These are phyloP conservation scores for Cryptoblepharus egeriae DNA, from an alignment of 2,797 vertebrate species.

Conservation along the genomic window DNA sequence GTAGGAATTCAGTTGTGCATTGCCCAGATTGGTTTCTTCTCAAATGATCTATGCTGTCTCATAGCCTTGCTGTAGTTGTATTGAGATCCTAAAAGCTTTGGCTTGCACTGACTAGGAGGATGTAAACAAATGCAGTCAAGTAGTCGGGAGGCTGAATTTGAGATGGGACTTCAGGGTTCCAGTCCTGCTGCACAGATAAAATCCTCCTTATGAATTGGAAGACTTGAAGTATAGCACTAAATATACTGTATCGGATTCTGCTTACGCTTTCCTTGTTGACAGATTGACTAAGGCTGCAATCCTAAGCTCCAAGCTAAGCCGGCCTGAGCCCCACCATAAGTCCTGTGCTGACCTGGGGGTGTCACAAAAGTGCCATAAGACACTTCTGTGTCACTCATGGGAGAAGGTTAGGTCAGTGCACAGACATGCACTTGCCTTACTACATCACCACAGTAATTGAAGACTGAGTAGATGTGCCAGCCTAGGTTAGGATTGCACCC, in stretches of 20 bases:
- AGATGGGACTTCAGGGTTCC: neutral
- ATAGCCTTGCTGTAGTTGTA: neutral
- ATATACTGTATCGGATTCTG: slow-evolving; percentile 22
- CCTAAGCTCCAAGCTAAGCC: too few species aligned
- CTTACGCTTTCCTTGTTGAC: slow-evolving; percentile 7
- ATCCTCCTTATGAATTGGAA: slow-evolving; percentile 12
- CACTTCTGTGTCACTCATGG: too few species aligned
- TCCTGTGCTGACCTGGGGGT: too few species aligned
- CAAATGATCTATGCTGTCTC: neutral
- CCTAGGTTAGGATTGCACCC: too few species aligned
- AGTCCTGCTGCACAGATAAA: slow-evolving; percentile 10
- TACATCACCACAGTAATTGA: too few species aligned
- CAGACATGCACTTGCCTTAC: too few species aligned
- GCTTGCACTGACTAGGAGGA: neutral
- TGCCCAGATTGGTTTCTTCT: neutral
- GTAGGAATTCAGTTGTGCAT: neutral
- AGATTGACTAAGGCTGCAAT: slow-evolving; percentile 1
- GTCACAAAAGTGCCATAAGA: too few species aligned
- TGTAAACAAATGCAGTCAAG: slow-evolving; percentile 35
- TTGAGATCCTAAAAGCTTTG: neutral
- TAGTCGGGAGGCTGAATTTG: slow-evolving; percentile 11
- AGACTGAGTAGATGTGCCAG: too few species aligned
- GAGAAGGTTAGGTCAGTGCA: too few species aligned
- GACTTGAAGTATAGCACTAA: neutral
- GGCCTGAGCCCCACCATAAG: too few species aligned